phyloP scores from a whole-genome alignment of 2,797 vertebrate species.

The Pseudopleuronectes americanus region DNA sequence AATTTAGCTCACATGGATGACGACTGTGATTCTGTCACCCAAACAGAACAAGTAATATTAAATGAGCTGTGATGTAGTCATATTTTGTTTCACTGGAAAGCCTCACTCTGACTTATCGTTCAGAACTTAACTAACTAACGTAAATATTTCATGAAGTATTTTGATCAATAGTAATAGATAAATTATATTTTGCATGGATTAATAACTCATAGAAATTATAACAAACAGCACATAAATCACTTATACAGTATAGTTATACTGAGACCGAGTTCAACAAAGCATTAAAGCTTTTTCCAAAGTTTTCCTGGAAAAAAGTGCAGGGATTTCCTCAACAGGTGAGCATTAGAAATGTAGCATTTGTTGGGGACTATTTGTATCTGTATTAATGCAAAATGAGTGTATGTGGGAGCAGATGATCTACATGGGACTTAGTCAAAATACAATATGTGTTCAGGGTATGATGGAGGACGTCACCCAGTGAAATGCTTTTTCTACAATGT shows the following conservation, averaged over 20 bases:
- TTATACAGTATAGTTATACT: background rate
- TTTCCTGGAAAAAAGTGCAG: no score
- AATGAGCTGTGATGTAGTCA: slow-evolving; percentile 24
- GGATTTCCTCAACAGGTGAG: background rate
- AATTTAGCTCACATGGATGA: slow-evolving; percentile 2
- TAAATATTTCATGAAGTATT: slow-evolving; percentile 1
- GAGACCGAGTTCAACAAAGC: no score
- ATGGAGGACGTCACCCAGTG: no score
- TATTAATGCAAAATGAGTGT: background rate
- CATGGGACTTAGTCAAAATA: background rate
- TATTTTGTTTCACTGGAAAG: background rate
- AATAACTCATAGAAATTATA: background rate
- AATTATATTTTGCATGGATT: background rate
- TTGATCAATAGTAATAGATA: background rate
- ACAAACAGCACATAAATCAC: background rate
- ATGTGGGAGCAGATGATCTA: background rate
- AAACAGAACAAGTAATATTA: slow-evolving; percentile 9
- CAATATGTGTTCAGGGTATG: background rate
- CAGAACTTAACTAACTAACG: no score
- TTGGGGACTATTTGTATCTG: background rate
- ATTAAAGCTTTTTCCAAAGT: no score
- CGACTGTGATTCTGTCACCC: background rate
- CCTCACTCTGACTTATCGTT: no score
- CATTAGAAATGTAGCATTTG: background rate
- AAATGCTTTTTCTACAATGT: no score